Base-by-base conservation (phyloP, 1,140 invertebrate genomes). In the Magallana angulata region DNA sequence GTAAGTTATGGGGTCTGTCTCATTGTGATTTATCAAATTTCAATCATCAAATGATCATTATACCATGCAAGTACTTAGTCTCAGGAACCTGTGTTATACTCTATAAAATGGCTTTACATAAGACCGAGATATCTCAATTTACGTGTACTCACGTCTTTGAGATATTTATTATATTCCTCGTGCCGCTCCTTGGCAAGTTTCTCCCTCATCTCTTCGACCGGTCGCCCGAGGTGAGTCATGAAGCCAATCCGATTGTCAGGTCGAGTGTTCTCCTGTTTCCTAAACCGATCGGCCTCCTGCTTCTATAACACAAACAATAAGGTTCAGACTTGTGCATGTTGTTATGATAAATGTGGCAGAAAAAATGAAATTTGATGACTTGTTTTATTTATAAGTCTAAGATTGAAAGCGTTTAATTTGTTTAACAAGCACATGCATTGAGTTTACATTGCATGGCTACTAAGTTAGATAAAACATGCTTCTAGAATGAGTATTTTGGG, bases 111-210 rank as follows among this genome's bases (percentile, higher is more conserved):
- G 36, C 36, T 48, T 2, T 48, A 48, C 36, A 48, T 48, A 5
- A 48, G 36, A 48, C 5, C 5, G 36, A 48, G 36, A 48, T 48
- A 48, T 48, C 36, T 48, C 36, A 48, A 48, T 48, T 48, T 48
- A 48, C 5, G 36, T 80, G 16, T 86, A 62, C 85, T 68, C 76
- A 87, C 87, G 18, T 80, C 81, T 12, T 87, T 48, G 12, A 87
- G 82, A 36, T 62, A 85, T n/a, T 85, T 87, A 1, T 62, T 84
- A 56, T 87, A 87, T 14, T 84, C 87, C n/a, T 81, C 87, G 7
- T 81, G 60, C 18, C 82, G 57, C 60, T 87, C 57, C 30, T 81
- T 80, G 16, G 30, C 62, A 9, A 87, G 56, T 59, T 48, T 59
- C 6, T 85, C 83, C 18, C 87, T 58, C 16, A 84, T 64, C 12